Evolutionary conservation across 2,888 invertebrate genomes (phyloP).

Genomic region (Tipula vernalis): DNA sequence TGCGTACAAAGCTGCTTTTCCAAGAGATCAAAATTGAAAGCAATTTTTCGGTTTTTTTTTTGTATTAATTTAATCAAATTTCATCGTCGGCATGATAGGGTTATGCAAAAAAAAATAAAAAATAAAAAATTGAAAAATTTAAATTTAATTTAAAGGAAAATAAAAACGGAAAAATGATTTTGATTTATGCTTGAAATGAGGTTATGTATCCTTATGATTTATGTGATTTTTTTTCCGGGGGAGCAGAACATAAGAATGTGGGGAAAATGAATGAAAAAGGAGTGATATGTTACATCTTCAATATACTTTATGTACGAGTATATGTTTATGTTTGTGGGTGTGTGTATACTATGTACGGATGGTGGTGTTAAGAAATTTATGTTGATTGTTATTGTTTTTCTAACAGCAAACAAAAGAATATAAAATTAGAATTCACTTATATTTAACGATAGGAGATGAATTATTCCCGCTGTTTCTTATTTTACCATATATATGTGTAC

Average conservation of each 20-base stretch:
- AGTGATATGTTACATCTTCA: not conserved
- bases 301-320: not conserved
- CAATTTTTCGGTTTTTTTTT: not conserved
- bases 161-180: not conserved
- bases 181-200: slow-evolving; percentile 4
- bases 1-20: not conserved
- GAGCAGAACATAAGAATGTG: not conserved
- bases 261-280: not conserved
- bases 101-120: not conserved
- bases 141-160: not conserved
- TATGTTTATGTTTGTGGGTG: not conserved
- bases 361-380: not conserved
- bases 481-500: not conserved
- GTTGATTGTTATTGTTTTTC: not conserved
- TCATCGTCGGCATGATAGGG: not conserved
- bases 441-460: not conserved
- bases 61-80: not conserved
- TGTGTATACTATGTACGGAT: not conserved
- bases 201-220: not conserved
- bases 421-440: not conserved
- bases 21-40: not conserved
- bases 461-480: not conserved
- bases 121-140: not conserved
- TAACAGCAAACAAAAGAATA: not conserved
- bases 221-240: not conserved